phyloP scores from a whole-genome alignment of 2,888 invertebrate species.

The Teinopalpus imperialis region DNA sequence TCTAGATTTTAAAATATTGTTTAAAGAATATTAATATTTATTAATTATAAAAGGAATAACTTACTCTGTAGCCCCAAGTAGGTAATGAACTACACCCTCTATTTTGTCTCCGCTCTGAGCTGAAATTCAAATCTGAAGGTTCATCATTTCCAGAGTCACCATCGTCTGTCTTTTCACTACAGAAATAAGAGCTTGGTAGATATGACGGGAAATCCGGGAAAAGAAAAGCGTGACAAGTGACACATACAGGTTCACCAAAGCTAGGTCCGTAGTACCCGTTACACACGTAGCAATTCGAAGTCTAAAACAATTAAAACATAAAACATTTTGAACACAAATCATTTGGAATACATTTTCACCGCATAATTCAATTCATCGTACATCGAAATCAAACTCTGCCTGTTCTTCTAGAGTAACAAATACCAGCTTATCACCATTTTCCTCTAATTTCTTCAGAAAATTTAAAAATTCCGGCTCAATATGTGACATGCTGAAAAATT shows the following conservation, averaged over 20 bases:
- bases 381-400: conserved; percentile 70
- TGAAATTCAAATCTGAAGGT: conserved; percentile 87
- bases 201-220: conserved; percentile 88
- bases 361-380: conserved; percentile 32
- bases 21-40: too few relatives aligned
- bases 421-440: conserved; percentile 65
- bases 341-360: background rate
- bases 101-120: conserved; percentile 72
- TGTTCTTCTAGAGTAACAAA: conserved; percentile 52
- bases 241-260: conserved; percentile 95
- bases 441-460: conserved; percentile 69
- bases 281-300: conserved; percentile 89
- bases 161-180: conserved; percentile 87
- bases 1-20: too few relatives aligned
- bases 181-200: conserved; percentile 72
- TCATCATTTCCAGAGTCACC: conserved; percentile 98
- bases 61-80: conserved; percentile 66
- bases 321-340: background rate
- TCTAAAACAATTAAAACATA: conserved; percentile 68
- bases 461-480: conserved; percentile 62
- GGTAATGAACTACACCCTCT: conserved; percentile 57
- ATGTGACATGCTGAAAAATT: conserved; percentile 28
- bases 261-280: conserved; percentile 96
- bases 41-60: too few relatives aligned
- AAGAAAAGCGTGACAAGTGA: conserved; percentile 95